phyloP scores from a whole-genome alignment of 2,113 vertebrate species.

The Malaclemys terrapin region DNA sequence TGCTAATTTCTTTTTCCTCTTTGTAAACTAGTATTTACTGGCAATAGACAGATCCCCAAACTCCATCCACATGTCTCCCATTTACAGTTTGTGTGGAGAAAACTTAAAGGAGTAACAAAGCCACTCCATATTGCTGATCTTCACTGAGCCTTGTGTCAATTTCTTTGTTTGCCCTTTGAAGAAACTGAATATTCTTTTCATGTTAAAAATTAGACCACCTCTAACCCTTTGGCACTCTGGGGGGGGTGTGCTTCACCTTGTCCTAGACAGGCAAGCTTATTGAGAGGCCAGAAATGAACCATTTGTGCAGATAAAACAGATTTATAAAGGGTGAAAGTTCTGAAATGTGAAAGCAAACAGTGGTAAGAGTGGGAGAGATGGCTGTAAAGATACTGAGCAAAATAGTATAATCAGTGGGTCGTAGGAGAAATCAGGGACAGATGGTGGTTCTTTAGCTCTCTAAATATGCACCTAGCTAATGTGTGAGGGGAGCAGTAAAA shows the following conservation, averaged over 20 bases:
- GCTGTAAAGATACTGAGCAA: not conserved
- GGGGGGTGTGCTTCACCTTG: not conserved
- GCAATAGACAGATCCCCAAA: not conserved
- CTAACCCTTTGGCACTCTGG: not conserved
- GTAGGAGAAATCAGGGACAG: not conserved
- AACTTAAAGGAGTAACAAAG: not conserved
- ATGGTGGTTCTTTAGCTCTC: not conserved
- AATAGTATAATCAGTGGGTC: not conserved
- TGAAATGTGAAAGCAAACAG: not conserved
- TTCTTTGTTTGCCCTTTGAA: not conserved
- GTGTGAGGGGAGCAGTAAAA: not conserved
- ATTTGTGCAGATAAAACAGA: not conserved
- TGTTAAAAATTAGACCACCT: not conserved
- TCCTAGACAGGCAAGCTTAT: not conserved
- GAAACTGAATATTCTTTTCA: not conserved
- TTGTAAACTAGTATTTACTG: not conserved
- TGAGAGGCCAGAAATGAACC: not conserved
- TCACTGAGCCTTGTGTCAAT: not conserved
- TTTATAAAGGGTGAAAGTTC: not conserved
- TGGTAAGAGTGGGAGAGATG: not conserved
- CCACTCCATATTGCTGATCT: not conserved
- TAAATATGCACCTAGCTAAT: not conserved
- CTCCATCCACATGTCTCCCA: not conserved
- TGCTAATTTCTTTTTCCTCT: not conserved
- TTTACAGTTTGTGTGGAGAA: not conserved